Evolutionary conservation across 2,888 invertebrate species (phyloP), one percentile per base, ranked within the genome.

Genomic region (Agonopterix alstromeriana): DNA sequence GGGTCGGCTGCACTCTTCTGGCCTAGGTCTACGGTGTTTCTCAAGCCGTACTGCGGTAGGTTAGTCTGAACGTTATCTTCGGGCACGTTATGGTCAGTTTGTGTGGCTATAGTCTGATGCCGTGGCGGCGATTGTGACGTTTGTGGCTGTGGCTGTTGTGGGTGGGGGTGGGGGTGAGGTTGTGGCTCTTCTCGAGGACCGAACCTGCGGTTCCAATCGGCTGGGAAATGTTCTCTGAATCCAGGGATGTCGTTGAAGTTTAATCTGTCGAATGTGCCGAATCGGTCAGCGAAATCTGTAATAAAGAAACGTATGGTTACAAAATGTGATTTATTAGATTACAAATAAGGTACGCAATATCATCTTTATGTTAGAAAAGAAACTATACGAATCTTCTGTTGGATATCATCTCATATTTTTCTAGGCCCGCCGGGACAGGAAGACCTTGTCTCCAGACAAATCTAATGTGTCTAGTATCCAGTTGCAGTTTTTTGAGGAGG

Each of bases 1-100:
- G 86, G 79, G 63, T 90, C 91, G 41, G 87, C 87, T 63, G 90
- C 84, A 59, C 89, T 89, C 67, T 90, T 91, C 57, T 94, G 93
- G 46, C 94, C 94, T 69, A 95, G 91, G 71, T 95, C 95, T 53
- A 94, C 93, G 14, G 95, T 95, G 68, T 95, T 95, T 56, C 95
- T 91, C 52, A 93, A 73, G 3, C 93, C 93, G 90, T 93, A 92
- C 60, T 93, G 93, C 45, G 92, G 91, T 9, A 93, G 65, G 50
- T n/a, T 42, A 42, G 68, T 58, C 35, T 72, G 70, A 49, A 71
- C 66, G 47, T 67, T 53, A 11, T 58, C 57, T 50, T 71, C 69
- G 56, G 70, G 67, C 3, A 73, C 65, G 44, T 67, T 62, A 47
- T 71, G 73, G 59, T 84, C 84, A 48, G 87, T 85, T 70, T 87